Base-by-base conservation (phyloP, 2,113 vertebrate genomes). In the Xyliphius kryptos region DNA sequence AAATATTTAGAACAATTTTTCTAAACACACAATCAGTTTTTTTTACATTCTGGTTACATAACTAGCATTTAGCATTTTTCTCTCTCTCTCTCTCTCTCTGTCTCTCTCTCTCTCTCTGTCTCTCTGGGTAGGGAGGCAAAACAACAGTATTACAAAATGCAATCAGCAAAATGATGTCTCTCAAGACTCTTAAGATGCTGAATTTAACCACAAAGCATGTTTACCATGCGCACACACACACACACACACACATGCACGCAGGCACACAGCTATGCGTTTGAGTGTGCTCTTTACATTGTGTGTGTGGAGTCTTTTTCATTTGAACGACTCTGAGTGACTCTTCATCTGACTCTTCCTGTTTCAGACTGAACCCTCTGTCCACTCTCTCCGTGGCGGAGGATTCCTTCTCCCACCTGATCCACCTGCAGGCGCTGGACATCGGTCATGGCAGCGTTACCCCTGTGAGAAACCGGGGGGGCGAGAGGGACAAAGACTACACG, bases 341-440 rank as follows among this genome's bases (percentile, higher is more conserved):
- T 62, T 16, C 9, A 12, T 46, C 21, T 26, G 13, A 52, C 11
- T 38, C 54, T 60, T 10, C 13, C 21, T 17, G n/a, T 37, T 43
- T 9, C 72, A 98, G 95, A 82, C 93, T 88, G 77, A 98, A 98
- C 77, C 91, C 88, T 61, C 88, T 98, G 71, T 86, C 91, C 0
- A 83, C 86, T 72, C 85, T 83, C 70, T 80, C 90, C 0, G 85
- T 95, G 76, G 89, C 90, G 19, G 92, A 95, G 68, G 91, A 85
- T 22, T 88, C 83, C 22, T 94, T 98, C 69, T 82, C 89, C 70
- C 85, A 85, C 68, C 87, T 98, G 76, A 82, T 86, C 68, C 85
- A 93, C 60, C 83, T 98, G 59, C 92, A 93, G 73, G 92, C 94
- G 32, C 66, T 98, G 68, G 95, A 98, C 81, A 86, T 94, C 46